Base-by-base conservation (phyloP, 2,113 vertebrate genomes). In the Castor canadensis region DNA sequence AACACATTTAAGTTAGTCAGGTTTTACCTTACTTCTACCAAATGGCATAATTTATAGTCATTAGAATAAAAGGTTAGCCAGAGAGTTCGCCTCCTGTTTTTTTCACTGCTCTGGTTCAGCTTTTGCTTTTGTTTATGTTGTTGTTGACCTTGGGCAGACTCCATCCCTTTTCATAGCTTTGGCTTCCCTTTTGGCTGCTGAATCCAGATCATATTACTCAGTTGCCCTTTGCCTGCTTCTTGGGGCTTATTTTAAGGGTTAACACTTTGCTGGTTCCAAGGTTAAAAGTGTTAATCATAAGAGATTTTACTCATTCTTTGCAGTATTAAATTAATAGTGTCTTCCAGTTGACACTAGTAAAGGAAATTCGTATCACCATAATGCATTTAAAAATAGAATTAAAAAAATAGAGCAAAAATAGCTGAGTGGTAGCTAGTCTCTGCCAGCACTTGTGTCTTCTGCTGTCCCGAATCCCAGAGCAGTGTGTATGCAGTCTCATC, bases 341-440 rank as follows among this genome's bases (percentile, higher is more conserved):
- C 96, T 94, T 90, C 92, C 95, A 95, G 81, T 95, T 97, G 96
- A 96, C 85, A 75, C 86, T 92, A 19, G 82, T 75, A 82, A 93
- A 89, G 93, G 88, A 96, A 95, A 95, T 86, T 90, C 88, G 93
- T 95, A 93, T 75, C 92, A 81, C 92, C 82, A 43, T 91, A 91
- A 93, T 79, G 67, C 83, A 87, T 95, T 94, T 94, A 97, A 97
- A 97, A 97, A 95, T 95, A 97, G 96, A 96, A 73, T 54, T 54
- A 91, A 92, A 82, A 89, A 96, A 91, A 81, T 32, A 62, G 81
- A 56, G 24, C 85, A 95, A 97, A 98, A 95, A 97, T 96, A 97
- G 97, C 87, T 11, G 32, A 19, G 60, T 43, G 85, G 58, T 60
- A 10, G 38, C 56, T 58, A 58, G 56, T 58, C 56, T 20, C 56